Conservation (phyloP, 2,113 vertebrate species). For the Cyphomyrus discorhynchus region DNA sequence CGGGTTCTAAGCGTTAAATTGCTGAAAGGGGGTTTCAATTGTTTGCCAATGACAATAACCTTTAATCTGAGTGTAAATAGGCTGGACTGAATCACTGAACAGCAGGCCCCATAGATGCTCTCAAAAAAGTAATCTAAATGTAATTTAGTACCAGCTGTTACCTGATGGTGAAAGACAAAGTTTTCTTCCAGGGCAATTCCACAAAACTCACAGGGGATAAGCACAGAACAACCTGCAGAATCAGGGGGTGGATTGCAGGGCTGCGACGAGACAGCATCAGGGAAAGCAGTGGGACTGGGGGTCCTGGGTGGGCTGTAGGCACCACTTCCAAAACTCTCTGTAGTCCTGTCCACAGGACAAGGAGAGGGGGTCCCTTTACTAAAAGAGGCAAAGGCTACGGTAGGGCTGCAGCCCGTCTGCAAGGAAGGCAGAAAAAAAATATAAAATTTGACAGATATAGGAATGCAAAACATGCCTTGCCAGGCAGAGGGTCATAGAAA, state of each 20-base stretch:
- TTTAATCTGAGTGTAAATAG: background rate
- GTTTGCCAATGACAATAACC: background rate
- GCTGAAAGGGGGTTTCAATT: background rate
- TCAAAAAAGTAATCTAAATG: background rate
- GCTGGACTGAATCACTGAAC: background rate
- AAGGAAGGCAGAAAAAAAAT: slow-evolving; percentile 25
- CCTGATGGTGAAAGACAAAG: slow-evolving; percentile 89
- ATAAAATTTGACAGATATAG: background rate
- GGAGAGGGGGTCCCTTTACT: slow-evolving; percentile 66
- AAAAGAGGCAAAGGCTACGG: slow-evolving; percentile 76
- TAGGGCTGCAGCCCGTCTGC: slow-evolving; percentile 86
- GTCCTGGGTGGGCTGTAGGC: slow-evolving; percentile 46
- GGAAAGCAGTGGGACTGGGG: slow-evolving; percentile 57
- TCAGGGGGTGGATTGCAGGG: slow-evolving; percentile 54
- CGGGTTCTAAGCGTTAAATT: background rate
- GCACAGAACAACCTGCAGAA: slow-evolving; percentile 57
- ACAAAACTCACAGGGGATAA: slow-evolving; percentile 94
- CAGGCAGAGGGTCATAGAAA: background rate
- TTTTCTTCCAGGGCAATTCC: slow-evolving; percentile 82
- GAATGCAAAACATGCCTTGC: background rate
- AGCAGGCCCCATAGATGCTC: background rate
- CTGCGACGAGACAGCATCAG: slow-evolving; percentile 47
- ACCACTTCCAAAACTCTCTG: slow-evolving; percentile 41
- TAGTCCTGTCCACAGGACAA: slow-evolving; percentile 40
- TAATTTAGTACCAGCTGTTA: slow-evolving; percentile 34